Conservation (phyloP, 2,888 invertebrate species). For the Pristionchus arcanus region DNA sequence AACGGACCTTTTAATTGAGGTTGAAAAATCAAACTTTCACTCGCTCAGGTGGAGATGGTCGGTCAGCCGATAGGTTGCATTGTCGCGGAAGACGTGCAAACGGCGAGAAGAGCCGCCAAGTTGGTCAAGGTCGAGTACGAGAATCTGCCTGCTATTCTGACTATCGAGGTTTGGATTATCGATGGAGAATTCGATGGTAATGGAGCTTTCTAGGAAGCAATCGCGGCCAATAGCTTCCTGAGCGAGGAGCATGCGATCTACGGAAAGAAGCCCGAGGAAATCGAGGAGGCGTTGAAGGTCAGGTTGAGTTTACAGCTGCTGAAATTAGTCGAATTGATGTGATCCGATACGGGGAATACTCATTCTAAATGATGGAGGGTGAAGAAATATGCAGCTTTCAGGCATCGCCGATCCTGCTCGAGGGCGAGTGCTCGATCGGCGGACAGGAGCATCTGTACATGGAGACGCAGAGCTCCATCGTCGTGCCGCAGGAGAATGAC, state of each 20-base stretch:
- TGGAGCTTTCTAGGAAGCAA: slow-evolving; percentile 46
- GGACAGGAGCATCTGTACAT: slow-evolving; percentile 79
- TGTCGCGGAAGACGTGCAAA: slow-evolving; percentile 85
- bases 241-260: neutral
- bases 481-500: slow-evolving; percentile 84
- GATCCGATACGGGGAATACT: too few relatives aligned
- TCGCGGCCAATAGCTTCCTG: neutral
- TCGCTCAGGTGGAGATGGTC: slow-evolving; percentile 81
- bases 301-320: too few relatives aligned
- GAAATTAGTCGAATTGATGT: too few relatives aligned
- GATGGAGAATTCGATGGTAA: too few relatives aligned
- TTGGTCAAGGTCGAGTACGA: slow-evolving; percentile 89
- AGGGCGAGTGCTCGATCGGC: slow-evolving; percentile 63
- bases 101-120: slow-evolving; percentile 89
- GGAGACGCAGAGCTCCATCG: slow-evolving; percentile 80
- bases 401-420: neutral
- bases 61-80: slow-evolving; percentile 76
- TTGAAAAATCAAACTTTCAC: too few relatives aligned
- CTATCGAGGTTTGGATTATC: slow-evolving; percentile 89
- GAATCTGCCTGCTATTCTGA: slow-evolving; percentile 87
- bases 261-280: slow-evolving; percentile 22
- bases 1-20: too few relatives aligned
- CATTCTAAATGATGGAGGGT: too few relatives aligned
- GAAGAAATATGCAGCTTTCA: too few relatives aligned
- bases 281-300: slow-evolving; percentile 31